A percentile compares a stretch with the other conserved stretches of the same genome.
phyloP scores from a whole-genome alignment of 2,113 vertebrate genomes.

The Pan paniscus region DNA sequence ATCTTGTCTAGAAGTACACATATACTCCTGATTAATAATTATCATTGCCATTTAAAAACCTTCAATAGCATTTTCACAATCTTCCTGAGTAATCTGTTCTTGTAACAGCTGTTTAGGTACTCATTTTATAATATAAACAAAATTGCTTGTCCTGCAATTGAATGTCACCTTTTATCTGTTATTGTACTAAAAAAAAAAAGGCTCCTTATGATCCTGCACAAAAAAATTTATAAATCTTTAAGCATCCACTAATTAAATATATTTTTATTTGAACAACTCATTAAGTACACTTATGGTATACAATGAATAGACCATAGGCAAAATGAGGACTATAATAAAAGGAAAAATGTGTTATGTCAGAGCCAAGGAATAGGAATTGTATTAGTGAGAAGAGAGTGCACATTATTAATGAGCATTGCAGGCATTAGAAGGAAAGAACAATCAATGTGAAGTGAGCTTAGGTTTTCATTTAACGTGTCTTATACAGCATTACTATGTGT shows the following conservation, averaged over 20 bases:
- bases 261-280: background rate
- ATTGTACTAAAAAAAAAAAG: background rate
- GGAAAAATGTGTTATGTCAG: background rate
- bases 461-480: background rate
- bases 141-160: background rate
- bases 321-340: background rate
- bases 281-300: background rate
- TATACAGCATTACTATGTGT: background rate
- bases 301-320: background rate
- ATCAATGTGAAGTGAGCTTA: background rate
- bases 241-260: background rate
- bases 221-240: background rate
- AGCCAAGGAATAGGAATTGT: background rate
- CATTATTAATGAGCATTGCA: background rate
- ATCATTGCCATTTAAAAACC: background rate
- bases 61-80: background rate
- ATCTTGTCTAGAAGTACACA: background rate
- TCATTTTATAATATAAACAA: background rate
- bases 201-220: background rate
- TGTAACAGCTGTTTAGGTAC: background rate
- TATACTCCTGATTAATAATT: background rate
- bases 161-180: background rate
- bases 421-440: background rate
- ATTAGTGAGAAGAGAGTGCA: background rate
- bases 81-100: background rate